phyloP scores from a whole-genome alignment of 2,797 vertebrate species.

The Danio choprae region DNA sequence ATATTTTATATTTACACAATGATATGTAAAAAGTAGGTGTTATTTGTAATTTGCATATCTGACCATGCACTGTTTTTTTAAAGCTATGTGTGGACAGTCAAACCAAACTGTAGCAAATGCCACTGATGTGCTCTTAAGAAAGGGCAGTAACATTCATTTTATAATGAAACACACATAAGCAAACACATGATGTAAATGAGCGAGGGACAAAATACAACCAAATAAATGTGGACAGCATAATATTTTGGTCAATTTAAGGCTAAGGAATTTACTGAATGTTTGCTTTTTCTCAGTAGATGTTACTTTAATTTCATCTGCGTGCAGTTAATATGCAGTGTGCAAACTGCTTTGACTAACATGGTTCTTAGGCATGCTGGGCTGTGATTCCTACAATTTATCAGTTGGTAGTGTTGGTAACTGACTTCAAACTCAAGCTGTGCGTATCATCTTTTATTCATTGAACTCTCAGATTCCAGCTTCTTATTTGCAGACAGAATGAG shows the following conservation, averaged over 20 bases:
- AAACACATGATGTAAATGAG: too few species aligned
- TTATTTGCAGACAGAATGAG: slow-evolving; percentile 40
- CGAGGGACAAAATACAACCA: too few species aligned
- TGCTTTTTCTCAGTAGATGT: neutral
- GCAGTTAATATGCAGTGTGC: slow-evolving; percentile 7
- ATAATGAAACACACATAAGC: too few species aligned
- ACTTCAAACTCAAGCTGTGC: slow-evolving; percentile 40
- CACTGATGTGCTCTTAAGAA: neutral
- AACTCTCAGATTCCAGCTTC: slow-evolving; percentile 25
- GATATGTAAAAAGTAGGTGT: neutral
- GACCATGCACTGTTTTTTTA: neutral
- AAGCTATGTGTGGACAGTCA: too few species aligned
- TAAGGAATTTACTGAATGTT: neutral
- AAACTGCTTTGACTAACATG: neutral
- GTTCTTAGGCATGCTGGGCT: slow-evolving; percentile 1
- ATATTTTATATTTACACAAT: slow-evolving; percentile 26
- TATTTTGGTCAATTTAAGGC: neutral
- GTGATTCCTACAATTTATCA: slow-evolving; percentile 33
- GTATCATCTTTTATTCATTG: slow-evolving; percentile 44
- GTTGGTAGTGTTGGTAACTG: slow-evolving; percentile 28
- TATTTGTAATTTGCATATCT: neutral
- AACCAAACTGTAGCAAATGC: neutral
- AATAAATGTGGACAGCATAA: neutral
- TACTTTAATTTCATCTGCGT: slow-evolving; percentile 9
- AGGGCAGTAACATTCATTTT: too few species aligned